Base-by-base conservation (phyloP, 2,113 vertebrate genomes). In the Hiodon tergisus region DNA sequence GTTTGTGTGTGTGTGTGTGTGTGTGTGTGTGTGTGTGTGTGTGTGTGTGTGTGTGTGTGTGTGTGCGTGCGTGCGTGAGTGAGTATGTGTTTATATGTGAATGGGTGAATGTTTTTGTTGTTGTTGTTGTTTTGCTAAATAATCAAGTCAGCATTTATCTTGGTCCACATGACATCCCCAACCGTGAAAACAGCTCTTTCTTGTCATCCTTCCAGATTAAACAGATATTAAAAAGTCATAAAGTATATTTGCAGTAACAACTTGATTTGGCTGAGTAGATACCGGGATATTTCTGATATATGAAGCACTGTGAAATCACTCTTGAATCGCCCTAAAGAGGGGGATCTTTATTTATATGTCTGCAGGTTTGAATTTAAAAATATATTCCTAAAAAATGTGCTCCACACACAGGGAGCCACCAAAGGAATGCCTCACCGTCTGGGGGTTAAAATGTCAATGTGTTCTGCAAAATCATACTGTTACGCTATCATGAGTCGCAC, bases 101-200 rank as follows among this genome's bases (percentile, higher is more conserved):
- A 58, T 75, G 53, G 69, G 69, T 71, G 59, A 72, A 53, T 65
- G 67, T 52, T 57, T 72, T 3, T 76, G 67, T 68, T 71, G 74
- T 66, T 71, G 69, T 6, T 85, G 78, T 78, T 81, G 81, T 80
- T 31, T 31, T 31, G 31, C 31, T 31, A 31, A 31, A 31, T 31
- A 31, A 31, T 66, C 46, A 85, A 83, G 86, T 83, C 77, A 84
- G 75, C 80, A 86, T 80, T 69, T 81, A 85, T 85, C 76, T 52
- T 61, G 74, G 72, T 31, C 31, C 31, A 31, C 31, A 31, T 31
- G 31, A 31, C 31, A 31, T 31, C 31, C 31, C 31, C 31, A 31
- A 31, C 31, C 31, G 82, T 87, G 83, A 83, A 86, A 88, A 86
- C 82, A 83, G 85, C 83, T 85, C 80, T 86, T 84, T 85, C 82